Conservation (phyloP, 2,113 vertebrate species). For the Dasyornis broadbenti region DNA sequence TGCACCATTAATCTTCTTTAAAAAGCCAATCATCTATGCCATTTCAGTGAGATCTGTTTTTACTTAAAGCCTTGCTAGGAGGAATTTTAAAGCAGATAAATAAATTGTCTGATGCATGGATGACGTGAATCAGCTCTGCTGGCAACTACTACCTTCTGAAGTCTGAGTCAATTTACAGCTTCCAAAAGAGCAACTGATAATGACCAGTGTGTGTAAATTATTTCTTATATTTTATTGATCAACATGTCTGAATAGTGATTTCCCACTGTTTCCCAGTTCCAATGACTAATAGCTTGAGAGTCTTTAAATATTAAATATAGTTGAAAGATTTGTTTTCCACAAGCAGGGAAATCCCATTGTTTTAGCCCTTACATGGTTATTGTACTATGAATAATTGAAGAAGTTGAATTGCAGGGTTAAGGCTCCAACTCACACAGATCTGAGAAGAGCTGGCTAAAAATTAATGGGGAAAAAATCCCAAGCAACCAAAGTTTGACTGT, state of each 20-base stretch:
- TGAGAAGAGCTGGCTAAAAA: background rate
- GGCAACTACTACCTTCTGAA: background rate
- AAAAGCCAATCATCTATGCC: background rate
- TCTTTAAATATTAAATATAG: conserved; percentile 49
- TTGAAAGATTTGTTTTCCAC: conserved; percentile 17
- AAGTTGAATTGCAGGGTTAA: background rate
- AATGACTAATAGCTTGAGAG: background rate
- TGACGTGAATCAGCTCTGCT: background rate
- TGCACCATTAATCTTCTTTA: background rate
- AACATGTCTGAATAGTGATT: background rate
- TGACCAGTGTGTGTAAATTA: background rate
- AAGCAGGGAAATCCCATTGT: conserved; percentile 18
- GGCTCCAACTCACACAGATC: background rate
- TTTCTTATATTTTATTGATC: conserved; percentile 37
- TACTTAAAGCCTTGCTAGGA: background rate
- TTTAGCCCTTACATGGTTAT: background rate
- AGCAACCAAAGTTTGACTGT: background rate
- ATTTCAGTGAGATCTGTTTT: background rate
- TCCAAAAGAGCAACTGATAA: background rate
- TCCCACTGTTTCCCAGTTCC: background rate
- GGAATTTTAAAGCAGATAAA: background rate
- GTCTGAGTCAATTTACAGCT: background rate
- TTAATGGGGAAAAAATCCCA: background rate
- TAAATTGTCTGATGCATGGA: background rate
- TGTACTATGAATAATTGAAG: conserved; percentile 22